These are phyloP conservation scores for Fragum whitleyi DNA, from an alignment of 2,888 invertebrate genomes.

Conservation along the genomic window DNA sequence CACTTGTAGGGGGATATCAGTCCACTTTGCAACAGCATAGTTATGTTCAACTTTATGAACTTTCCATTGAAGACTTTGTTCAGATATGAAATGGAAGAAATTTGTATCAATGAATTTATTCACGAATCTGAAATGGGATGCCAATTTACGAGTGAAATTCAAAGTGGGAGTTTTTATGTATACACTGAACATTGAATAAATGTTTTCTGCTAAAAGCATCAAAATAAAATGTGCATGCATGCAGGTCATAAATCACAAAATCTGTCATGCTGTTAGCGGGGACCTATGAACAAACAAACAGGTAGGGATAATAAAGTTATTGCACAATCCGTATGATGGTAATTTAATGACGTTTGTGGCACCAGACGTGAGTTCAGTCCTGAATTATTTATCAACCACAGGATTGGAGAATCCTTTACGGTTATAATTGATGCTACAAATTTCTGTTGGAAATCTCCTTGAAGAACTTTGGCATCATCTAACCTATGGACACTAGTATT, in stretches of 20 bases:
- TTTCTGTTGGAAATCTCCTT: too few species aligned
- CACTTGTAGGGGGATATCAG: too few species aligned
- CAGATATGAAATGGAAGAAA: too few species aligned
- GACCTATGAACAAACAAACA: not conserved
- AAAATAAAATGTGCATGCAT: not conserved
- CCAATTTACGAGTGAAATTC: too few species aligned
- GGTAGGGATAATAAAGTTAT: not conserved
- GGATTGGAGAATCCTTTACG: not conserved
- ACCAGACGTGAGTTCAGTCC: not conserved
- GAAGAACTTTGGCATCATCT: too few species aligned
- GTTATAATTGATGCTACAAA: not conserved
- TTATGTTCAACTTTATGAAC: too few species aligned
- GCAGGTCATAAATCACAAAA: not conserved
- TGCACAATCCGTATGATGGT: conserved; percentile 4
- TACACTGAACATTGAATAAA: not conserved
- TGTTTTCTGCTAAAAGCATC: not conserved
- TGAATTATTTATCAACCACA: not conserved
- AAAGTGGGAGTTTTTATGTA: too few species aligned
- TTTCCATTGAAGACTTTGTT: too few species aligned
- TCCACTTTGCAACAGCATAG: too few species aligned
- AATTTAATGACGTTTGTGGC: not conserved
- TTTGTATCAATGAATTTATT: too few species aligned
- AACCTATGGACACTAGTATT: too few species aligned
- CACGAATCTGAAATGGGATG: too few species aligned
- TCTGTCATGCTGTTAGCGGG: not conserved